These are phyloP conservation scores for Tetrao urogallus DNA, from an alignment of 2,113 vertebrate species.

Conservation along the genomic window DNA sequence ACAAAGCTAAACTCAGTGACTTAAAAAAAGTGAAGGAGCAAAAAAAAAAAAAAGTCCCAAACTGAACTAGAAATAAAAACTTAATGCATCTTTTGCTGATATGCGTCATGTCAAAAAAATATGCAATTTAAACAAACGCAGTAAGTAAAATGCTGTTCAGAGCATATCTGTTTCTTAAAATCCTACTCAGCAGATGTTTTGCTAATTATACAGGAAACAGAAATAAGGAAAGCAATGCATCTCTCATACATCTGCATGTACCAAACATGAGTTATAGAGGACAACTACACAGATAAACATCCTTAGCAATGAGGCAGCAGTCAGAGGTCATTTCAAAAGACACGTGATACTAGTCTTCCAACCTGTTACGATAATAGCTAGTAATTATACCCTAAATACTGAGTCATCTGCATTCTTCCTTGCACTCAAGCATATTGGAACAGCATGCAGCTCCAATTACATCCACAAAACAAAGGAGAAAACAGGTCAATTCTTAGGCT, in stretches of 20 bases:
- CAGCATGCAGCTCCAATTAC: neutral
- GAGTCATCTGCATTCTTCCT: neutral
- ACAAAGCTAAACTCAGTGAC: neutral
- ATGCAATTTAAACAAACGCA: neutral
- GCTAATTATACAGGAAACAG: neutral
- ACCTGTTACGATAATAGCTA: neutral
- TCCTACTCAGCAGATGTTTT: neutral
- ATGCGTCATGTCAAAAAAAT: neutral
- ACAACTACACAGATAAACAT: neutral
- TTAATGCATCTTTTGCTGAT: neutral
- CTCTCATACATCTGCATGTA: neutral
- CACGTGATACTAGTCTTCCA: neutral
- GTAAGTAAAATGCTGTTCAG: neutral
- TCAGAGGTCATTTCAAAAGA: neutral
- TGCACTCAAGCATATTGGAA: neutral
- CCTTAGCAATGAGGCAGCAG: neutral
- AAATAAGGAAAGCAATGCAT: neutral
- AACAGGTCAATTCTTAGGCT: neutral
- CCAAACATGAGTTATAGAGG: neutral
- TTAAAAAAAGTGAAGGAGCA: neutral
- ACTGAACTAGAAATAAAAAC: neutral
- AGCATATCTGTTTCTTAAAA: neutral
- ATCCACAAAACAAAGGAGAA: neutral
- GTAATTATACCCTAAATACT: neutral
- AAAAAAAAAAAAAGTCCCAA: neutral